phyloP scores from a whole-genome alignment of 2,797 vertebrate species.

The Onychomys torridus region DNA sequence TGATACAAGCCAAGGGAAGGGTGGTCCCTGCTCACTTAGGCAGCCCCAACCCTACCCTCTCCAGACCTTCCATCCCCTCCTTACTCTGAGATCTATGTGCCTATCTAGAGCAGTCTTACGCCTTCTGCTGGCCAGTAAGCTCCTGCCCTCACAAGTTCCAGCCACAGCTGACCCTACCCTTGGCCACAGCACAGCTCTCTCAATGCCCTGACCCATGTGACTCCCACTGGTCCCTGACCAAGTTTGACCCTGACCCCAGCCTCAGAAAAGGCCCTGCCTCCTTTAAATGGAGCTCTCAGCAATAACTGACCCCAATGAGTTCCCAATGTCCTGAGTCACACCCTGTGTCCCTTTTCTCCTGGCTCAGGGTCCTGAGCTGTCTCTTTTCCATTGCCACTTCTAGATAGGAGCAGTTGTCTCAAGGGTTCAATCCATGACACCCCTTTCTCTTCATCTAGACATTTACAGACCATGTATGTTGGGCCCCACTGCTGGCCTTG shows the following conservation, averaged over 20 bases:
- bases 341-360: not conserved
- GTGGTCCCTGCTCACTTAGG: not conserved
- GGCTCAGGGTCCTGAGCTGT: not conserved
- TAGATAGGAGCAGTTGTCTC: not conserved
- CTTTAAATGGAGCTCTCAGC: not conserved
- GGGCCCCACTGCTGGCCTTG: not conserved
- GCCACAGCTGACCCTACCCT: not conserved
- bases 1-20: not conserved
- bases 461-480: not conserved
- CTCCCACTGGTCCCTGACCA: not conserved
- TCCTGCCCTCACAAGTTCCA: not conserved
- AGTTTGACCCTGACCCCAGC: not conserved
- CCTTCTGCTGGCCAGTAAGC: not conserved
- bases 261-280: not conserved
- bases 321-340: not conserved
- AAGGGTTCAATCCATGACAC: not conserved
- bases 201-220: rapidly evolving
- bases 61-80: not conserved
- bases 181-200: not conserved
- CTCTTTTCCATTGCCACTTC: not conserved
- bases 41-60: not conserved
- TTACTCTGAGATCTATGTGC: not conserved
- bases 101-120: too few relatives aligned
- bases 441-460: not conserved
- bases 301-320: not conserved